phyloP scores from a whole-genome alignment of 2,888 invertebrate genomes.

The Drosophila kanekoi region DNA sequence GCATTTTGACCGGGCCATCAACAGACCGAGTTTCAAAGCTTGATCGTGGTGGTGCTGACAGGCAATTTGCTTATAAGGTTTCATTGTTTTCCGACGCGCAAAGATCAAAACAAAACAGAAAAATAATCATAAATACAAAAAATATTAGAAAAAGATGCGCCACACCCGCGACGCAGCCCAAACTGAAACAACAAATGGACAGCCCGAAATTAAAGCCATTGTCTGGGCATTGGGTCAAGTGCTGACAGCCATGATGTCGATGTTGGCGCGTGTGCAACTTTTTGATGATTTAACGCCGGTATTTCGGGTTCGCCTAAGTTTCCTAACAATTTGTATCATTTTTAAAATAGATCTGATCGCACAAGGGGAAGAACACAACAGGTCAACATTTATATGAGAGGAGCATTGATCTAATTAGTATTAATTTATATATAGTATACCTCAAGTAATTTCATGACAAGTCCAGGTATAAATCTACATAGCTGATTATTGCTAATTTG shows the following conservation, averaged over 20 bases:
- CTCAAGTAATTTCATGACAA: neutral
- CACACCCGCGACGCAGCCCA: constrained; percentile 67
- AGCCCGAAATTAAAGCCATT: constrained; percentile 73
- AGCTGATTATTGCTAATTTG: neutral
- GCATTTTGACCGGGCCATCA: constrained; percentile 70
- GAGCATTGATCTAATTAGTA: too few species aligned
- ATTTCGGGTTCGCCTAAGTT: constrained; percentile 11
- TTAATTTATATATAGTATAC: too few species aligned
- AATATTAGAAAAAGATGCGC: constrained; percentile 69
- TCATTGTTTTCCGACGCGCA: constrained; percentile 68
- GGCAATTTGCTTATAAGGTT: constrained; percentile 71
- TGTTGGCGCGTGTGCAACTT: constrained; percentile 62
- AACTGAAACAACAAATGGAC: constrained; percentile 62
- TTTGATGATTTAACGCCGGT: constrained; percentile 53
- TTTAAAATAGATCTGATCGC: neutral
- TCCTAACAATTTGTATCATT: constrained; percentile 1
- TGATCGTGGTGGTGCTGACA: constrained; percentile 61
- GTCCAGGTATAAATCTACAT: neutral
- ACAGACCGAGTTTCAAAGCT: constrained; percentile 37
- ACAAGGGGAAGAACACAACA: neutral
- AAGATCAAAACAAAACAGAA: constrained; percentile 67
- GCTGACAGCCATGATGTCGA: constrained; percentile 60
- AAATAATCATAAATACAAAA: constrained; percentile 40
- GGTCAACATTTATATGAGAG: neutral
- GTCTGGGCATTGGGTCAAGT: constrained; percentile 76